These are phyloP conservation scores for Blomia tropicalis DNA, from an alignment of 2,888 invertebrate genomes.

Conservation along the genomic window DNA sequence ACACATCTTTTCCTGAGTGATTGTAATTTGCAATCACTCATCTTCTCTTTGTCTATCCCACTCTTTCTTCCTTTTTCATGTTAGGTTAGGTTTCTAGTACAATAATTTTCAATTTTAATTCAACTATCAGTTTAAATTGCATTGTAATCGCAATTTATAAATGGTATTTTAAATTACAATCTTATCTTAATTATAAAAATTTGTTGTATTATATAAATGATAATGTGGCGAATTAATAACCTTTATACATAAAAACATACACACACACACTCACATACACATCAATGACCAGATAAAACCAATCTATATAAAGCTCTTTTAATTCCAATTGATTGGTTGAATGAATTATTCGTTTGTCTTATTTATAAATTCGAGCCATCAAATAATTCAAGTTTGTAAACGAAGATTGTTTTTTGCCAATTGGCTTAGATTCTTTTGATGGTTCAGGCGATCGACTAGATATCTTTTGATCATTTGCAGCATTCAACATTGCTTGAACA, in stretches of 20 bases:
- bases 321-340: not conserved
- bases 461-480: no score
- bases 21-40: no score
- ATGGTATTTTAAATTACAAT: no score
- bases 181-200: no score
- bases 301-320: not conserved
- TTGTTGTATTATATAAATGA: no score
- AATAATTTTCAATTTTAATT: no score
- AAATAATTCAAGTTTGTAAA: not conserved
- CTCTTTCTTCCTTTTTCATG: not conserved
- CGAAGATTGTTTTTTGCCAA: not conserved
- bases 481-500: not conserved
- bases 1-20: not conserved
- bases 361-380: constrained; percentile 3
- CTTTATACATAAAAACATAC: no score
- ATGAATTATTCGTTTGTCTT: no score
- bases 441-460: not conserved
- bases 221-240: no score
- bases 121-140: no score
- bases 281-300: not conserved
- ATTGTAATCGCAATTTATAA: no score
- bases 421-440: not conserved
- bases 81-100: no score
- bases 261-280: constrained; percentile 2
- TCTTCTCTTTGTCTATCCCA: not conserved